Evolutionary conservation across 2,797 vertebrate species (phyloP).

Genomic region (Gallinago stenura): DNA sequence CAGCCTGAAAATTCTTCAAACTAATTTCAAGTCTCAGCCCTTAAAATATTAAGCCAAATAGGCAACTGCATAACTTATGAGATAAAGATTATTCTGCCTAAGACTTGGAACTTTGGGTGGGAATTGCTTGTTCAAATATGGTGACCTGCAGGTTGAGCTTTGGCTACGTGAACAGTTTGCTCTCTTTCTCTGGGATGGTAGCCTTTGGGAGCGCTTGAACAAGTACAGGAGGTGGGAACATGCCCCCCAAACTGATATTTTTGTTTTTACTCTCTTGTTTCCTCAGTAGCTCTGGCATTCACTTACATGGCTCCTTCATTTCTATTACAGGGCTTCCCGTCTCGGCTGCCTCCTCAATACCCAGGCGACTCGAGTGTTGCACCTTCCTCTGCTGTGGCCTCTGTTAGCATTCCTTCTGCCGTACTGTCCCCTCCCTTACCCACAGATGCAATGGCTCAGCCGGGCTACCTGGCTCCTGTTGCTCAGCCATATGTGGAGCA

Average conservation of each 20-base stretch:
- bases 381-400: slow-evolving; percentile 77
- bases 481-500: slow-evolving; percentile 80
- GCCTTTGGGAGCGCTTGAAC: slow-evolving; percentile 7
- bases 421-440: slow-evolving; percentile 80
- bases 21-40: neutral
- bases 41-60: neutral
- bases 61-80: neutral
- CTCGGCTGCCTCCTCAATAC: slow-evolving; percentile 76
- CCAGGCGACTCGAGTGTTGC: slow-evolving; percentile 75
- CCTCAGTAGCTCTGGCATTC: neutral
- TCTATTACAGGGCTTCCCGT: slow-evolving; percentile 77
- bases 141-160: neutral
- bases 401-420: slow-evolving; percentile 81
- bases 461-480: slow-evolving; percentile 77
- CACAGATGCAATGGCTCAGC: slow-evolving; percentile 76
- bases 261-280: slow-evolving; percentile 18
- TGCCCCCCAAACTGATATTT: neutral
- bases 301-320: slow-evolving; percentile 63
- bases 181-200: neutral
- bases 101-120: neutral
- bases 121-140: neutral
- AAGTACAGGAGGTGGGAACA: neutral
- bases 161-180: neutral
- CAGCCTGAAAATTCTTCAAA: neutral
- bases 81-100: neutral